Conservation (phyloP, 2,888 invertebrate genomes). For the Scaptodrosophila latifasciaeformis region DNA sequence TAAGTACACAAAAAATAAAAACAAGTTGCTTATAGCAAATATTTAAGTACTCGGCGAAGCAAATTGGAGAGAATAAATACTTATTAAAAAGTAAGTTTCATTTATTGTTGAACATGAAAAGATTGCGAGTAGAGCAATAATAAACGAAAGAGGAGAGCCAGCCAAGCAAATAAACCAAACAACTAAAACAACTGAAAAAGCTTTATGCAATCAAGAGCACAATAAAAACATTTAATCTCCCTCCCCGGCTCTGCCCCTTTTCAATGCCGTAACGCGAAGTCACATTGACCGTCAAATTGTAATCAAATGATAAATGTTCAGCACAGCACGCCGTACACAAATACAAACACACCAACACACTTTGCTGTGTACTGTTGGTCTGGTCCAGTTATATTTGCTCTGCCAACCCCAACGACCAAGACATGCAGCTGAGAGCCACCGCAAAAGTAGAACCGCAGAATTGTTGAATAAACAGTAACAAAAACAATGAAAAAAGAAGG, state of each 20-base stretch:
- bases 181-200: conserved; percentile 43
- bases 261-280: conserved; percentile 25
- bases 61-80: conserved; percentile 40
- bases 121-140: background rate
- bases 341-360: no score
- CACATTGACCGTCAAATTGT: conserved; percentile 61
- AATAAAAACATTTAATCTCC: conserved; percentile 44
- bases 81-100: conserved; percentile 53
- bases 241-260: no score
- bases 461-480: conserved; percentile 36
- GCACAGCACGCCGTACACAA: conserved; percentile 30
- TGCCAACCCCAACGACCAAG: background rate
- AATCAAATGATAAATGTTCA: conserved; percentile 63
- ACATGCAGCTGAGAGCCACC: conserved; percentile 9
- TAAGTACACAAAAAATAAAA: conserved; percentile 30
- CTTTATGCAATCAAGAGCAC: conserved; percentile 42
- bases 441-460: conserved; percentile 9
- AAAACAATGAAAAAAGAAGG: conserved; percentile 18
- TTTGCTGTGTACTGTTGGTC: no score
- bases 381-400: background rate
- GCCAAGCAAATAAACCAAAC: conserved; percentile 35
- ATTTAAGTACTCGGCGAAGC: conserved; percentile 20
- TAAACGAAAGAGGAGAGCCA: background rate
- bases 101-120: conserved; percentile 31
- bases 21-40: conserved; percentile 50